Evolutionary conservation across 2,797 vertebrate species (phyloP), one percentile per base, ranked within the genome.

Genomic region (Distichodus sexfasciatus): DNA sequence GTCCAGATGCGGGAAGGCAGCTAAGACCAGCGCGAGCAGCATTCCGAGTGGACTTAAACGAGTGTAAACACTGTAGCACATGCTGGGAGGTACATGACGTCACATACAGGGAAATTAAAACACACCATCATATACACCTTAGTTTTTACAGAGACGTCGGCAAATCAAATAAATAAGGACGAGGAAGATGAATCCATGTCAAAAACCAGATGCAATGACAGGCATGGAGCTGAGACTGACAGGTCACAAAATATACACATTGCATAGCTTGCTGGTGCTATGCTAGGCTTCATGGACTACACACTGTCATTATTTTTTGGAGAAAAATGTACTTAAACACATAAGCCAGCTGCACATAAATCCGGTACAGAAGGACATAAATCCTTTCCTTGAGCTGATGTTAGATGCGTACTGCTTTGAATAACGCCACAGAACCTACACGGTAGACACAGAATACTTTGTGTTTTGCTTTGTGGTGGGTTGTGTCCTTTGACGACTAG

Each of bases 231-330:
- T 77, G 76, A 77, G 79, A 81, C 72, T 74, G 77, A 81, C 78
- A 60, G 75, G 77, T 74, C 63, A 65, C 77, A 62, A 60, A 82
- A 84, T 82, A 86, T 82, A 81, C 83, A 81, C 81, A 79, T 81
- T 78, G 84, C 85, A 83, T 84, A 82, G 81, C 84, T 83, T 75
- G 75, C 81, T 82, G 79, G 80, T 43, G 31, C 87, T 86, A 82
- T 80, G 78, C 81, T 65, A 83, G 82, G 84, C 79, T 82, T 83
- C 44, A 65, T 70, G 31, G 80, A 85, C 40, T 58, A 79, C 24
- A 75, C 83, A 80, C 83, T 69, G 64, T 79, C 72, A 61, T 50
- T 41, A 19, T 76, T 62, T 71, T 76, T 61, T 75, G 76, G 75
- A 75, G 76, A 66, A 79, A 72, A 79, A 79, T 67, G 76, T 54